Conservation (phyloP, 1,140 invertebrate species). For the Dolichoris vasculosae region DNA sequence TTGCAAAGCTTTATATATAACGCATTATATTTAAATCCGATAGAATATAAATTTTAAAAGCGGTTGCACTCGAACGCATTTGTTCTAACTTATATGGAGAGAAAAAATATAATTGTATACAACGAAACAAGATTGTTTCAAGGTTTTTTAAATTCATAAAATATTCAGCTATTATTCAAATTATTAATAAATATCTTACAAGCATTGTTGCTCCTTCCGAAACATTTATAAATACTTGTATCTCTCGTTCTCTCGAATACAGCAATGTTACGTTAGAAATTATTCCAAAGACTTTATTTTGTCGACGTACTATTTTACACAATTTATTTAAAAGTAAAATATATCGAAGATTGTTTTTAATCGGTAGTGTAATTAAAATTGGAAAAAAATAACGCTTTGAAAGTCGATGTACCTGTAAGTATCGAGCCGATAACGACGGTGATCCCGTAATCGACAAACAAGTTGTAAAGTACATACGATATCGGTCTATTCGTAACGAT, state of each 20-base stretch:
- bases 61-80: background rate
- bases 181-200: background rate
- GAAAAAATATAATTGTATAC: background rate
- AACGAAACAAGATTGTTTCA: background rate
- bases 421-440: too few species aligned
- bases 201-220: background rate
- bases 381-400: too few species aligned
- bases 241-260: too few species aligned
- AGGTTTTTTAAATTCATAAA: background rate
- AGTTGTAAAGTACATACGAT: background rate
- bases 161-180: too few species aligned
- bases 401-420: too few species aligned
- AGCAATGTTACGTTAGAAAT: too few species aligned
- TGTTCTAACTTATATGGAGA: background rate
- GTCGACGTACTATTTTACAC: too few species aligned
- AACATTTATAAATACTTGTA: too few species aligned
- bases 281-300: too few species aligned
- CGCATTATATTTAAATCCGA: background rate
- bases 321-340: too few species aligned
- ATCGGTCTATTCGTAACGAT: background rate
- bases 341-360: too few species aligned
- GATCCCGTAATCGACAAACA: background rate
- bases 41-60: constrained; percentile 1
- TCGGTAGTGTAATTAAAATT: too few species aligned
- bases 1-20: background rate